A percentile compares a stretch with the other conserved stretches of the same genome.
Evolutionary conservation across 2,113 vertebrate species (phyloP).

Genomic region (Alethe diademata): DNA sequence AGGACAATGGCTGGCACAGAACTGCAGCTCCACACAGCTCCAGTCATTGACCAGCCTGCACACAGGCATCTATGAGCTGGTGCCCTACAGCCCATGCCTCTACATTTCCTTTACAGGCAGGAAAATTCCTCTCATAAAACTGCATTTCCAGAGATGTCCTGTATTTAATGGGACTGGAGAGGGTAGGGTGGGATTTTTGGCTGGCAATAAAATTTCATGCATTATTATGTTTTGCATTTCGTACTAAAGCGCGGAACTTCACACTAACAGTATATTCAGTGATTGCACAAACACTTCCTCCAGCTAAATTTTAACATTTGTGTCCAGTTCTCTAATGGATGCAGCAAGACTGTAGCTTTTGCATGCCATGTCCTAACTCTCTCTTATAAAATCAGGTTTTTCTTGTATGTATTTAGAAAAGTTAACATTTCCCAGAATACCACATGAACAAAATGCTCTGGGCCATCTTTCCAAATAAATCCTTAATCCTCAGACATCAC

Average conservation of each 20-base stretch:
- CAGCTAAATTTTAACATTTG: neutral
- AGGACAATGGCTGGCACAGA: conserved; percentile 45
- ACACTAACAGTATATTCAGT: neutral
- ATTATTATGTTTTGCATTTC: neutral
- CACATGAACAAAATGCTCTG: neutral
- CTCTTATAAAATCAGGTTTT: conserved; percentile 19
- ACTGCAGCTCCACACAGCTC: neutral
- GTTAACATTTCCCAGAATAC: neutral
- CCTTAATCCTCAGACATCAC: conserved; percentile 3
- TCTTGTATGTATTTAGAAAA: neutral
- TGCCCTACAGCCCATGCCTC: neutral
- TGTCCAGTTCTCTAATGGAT: neutral
- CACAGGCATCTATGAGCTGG: neutral
- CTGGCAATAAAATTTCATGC: neutral
- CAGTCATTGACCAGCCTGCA: neutral
- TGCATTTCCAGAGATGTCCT: neutral
- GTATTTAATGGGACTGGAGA: neutral
- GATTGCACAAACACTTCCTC: neutral
- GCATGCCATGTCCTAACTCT: neutral
- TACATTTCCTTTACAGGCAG: neutral
- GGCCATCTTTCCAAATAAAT: conserved; percentile 32
- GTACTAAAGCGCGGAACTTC: neutral
- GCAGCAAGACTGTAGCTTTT: neutral
- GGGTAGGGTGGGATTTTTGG: neutral
- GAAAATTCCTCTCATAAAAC: neutral